Conservation (phyloP, 2,113 vertebrate genomes). For the Heteronetta atricapilla region DNA sequence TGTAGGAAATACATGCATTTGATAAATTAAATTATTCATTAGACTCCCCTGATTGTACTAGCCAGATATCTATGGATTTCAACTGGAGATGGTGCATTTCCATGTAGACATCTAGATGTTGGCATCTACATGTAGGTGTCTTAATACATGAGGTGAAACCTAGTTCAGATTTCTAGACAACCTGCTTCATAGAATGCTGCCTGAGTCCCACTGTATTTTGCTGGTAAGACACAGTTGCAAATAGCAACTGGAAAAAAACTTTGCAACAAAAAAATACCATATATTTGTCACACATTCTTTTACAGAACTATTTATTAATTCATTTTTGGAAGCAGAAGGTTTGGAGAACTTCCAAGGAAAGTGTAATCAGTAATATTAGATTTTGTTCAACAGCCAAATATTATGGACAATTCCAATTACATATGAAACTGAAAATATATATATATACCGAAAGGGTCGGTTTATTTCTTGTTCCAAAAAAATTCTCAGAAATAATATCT, state of each 20-base stretch:
- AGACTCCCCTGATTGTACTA: background rate
- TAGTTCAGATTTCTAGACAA: background rate
- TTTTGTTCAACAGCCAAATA: background rate
- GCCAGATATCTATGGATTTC: background rate
- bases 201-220: background rate
- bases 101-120: background rate
- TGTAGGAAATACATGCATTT: background rate
- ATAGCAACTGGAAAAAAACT: background rate
- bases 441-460: background rate
- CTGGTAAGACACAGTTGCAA: background rate
- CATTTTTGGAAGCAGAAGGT: background rate
- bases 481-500: background rate
- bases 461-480: background rate
- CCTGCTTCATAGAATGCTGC: rapidly evolving
- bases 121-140: background rate
- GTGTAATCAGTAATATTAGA: background rate
- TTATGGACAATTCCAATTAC: background rate
- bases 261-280: background rate
- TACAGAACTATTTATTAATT: background rate
- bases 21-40: background rate
- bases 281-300: background rate
- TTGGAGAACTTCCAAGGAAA: slow-evolving; percentile 14
- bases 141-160: background rate
- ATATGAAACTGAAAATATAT: background rate
- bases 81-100: background rate